These are phyloP conservation scores for Hippoglossus hippoglossus DNA, from an alignment of 2,797 vertebrate species.

Conservation along the genomic window DNA sequence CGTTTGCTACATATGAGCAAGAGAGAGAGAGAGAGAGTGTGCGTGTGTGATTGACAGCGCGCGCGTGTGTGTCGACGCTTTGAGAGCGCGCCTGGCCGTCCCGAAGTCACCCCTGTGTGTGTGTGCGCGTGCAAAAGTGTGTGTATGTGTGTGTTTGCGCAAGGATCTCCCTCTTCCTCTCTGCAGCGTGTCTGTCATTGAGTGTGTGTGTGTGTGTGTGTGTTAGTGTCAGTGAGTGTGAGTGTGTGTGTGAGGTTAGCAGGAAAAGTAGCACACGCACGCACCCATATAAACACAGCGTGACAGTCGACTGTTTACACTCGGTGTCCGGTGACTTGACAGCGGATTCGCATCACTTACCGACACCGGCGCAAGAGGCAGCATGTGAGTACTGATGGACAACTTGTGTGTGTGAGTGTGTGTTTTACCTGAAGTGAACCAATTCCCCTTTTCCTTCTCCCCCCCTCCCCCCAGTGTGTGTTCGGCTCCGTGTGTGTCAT, in stretches of 20 bases:
- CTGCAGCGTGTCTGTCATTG: constrained; percentile 8
- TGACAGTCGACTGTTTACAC: constrained; percentile 59
- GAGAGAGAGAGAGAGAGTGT: constrained; percentile 14
- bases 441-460: neutral
- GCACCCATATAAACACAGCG: constrained; percentile 37
- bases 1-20: constrained; percentile 15
- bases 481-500: neutral
- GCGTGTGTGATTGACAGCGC: too few species aligned
- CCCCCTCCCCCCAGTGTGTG: neutral
- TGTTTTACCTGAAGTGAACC: neutral
- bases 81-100: constrained; percentile 37
- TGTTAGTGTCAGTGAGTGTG: neutral
- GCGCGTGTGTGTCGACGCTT: constrained; percentile 37
- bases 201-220: neutral
- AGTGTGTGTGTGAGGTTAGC: constrained; percentile 39
- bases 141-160: neutral
- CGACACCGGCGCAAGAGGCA: constrained; percentile 46
- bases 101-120: constrained; percentile 54
- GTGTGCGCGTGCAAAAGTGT: neutral
- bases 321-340: constrained; percentile 69
- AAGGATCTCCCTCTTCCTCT: constrained; percentile 22
- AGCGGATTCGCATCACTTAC: constrained; percentile 57
- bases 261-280: constrained; percentile 30
- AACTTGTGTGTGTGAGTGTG: constrained; percentile 4
- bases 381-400: constrained; percentile 75